Percentiles rank a stretch among this genome's conserved stretches.
These are phyloP conservation scores for Meriones unguiculatus DNA, from an alignment of 2,113 vertebrate species.

Conservation along the genomic window DNA sequence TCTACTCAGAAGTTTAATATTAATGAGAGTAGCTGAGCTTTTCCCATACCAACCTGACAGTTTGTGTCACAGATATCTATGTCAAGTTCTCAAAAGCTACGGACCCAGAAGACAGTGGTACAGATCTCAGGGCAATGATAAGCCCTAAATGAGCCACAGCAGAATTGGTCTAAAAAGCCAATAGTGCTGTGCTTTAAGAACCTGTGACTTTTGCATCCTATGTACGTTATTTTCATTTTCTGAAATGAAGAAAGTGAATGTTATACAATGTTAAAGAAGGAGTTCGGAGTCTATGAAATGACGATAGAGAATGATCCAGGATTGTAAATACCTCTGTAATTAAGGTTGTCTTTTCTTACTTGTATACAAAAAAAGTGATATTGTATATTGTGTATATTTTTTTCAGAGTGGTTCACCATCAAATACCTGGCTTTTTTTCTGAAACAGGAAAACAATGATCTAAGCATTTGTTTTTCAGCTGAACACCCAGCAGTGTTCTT, in stretches of 20 bases:
- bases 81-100: conserved; percentile 65
- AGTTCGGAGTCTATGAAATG: background rate
- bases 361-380: background rate
- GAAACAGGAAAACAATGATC: background rate
- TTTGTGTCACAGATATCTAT: conserved; percentile 69
- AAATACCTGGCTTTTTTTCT: background rate
- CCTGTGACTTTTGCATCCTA: conserved; percentile 41
- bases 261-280: background rate
- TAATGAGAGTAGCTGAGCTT: conserved; percentile 75
- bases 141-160: conserved; percentile 19
- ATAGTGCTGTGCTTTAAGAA: conserved; percentile 48
- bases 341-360: background rate
- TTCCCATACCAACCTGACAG: conserved; percentile 53
- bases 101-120: conserved; percentile 8
- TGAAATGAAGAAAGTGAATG: conserved; percentile 33
- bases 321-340: background rate
- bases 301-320: background rate
- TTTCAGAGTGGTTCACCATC: background rate
- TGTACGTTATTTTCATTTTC: background rate
- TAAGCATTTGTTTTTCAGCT: no score
- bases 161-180: conserved; percentile 10
- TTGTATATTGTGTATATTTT: background rate
- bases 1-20: conserved; percentile 73
- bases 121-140: conserved; percentile 57
- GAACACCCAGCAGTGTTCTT: background rate